Evolutionary conservation across 2,888 invertebrate genomes (phyloP).

Genomic region (Folsomia candida): DNA sequence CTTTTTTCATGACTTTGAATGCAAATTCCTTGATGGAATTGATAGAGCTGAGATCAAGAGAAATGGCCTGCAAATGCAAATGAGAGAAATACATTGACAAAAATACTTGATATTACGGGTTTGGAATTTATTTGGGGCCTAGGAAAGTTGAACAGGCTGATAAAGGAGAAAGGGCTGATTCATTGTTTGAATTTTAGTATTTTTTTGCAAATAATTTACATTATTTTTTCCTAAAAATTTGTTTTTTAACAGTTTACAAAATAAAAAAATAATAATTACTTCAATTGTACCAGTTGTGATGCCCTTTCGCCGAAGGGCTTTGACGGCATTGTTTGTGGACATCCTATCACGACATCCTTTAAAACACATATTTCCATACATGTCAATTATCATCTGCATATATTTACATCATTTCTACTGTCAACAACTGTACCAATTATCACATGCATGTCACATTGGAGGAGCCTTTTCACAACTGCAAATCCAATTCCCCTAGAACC

Average conservation of each 20-base stretch:
- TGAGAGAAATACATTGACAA: too few species aligned
- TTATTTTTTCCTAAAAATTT: too few species aligned
- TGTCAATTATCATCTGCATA: background rate
- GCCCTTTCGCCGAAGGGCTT: slow-evolving; percentile 57
- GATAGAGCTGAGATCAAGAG: slow-evolving; percentile 73
- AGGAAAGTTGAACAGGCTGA: background rate
- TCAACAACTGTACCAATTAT: slow-evolving; percentile 63
- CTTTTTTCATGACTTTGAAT: slow-evolving; percentile 63
- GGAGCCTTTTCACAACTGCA: slow-evolving; percentile 70
- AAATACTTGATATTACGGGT: background rate
- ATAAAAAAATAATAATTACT: too few species aligned
- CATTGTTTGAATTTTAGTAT: background rate
- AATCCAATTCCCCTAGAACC: slow-evolving; percentile 82
- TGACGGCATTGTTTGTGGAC: slow-evolving; percentile 58
- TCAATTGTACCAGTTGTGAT: slow-evolving; percentile 62
- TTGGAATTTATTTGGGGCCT: background rate
- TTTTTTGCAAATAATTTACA: too few species aligned
- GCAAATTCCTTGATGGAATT: slow-evolving; percentile 75
- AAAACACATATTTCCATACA: too few species aligned
- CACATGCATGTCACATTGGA: slow-evolving; percentile 74
- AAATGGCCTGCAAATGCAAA: too few species aligned
- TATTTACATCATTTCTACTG: background rate
- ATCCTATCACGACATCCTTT: slow-evolving; percentile 70
- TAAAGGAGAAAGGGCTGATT: background rate
- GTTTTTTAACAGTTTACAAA: too few species aligned